These are phyloP conservation scores for Rhabdornis inornatus DNA, from an alignment of 2,113 vertebrate genomes.

Conservation along the genomic window DNA sequence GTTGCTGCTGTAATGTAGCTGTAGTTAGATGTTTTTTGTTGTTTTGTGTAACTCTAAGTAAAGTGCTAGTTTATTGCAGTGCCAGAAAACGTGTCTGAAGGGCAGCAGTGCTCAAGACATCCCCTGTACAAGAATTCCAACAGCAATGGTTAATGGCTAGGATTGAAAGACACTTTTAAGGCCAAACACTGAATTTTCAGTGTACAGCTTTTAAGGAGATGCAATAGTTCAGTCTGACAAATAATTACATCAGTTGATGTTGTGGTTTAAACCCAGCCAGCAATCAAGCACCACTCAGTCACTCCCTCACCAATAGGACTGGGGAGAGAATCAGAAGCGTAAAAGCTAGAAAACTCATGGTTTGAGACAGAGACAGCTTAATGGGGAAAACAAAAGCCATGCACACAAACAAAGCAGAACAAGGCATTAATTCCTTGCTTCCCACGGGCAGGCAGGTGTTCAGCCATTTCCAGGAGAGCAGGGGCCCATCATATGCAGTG, in stretches of 20 bases:
- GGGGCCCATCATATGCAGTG: accelerated
- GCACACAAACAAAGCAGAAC: neutral
- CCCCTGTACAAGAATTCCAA: neutral
- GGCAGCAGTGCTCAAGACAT: neutral
- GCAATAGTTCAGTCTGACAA: neutral
- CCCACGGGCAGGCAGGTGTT: neutral
- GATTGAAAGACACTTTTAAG: neutral
- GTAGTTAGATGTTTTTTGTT: neutral
- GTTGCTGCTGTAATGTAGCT: neutral
- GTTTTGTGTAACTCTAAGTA: neutral
- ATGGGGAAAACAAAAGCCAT: neutral
- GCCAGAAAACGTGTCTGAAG: neutral
- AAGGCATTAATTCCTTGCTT: neutral
- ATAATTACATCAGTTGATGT: neutral
- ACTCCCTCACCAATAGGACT: neutral
- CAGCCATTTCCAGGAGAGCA: neutral
- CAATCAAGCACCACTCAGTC: neutral
- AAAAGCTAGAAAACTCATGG: neutral
- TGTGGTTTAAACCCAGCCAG: neutral
- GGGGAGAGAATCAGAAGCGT: neutral
- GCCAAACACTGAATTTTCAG: neutral
- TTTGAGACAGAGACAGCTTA: neutral
- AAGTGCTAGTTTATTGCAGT: neutral
- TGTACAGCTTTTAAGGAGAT: neutral
- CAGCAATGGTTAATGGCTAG: neutral